These are phyloP conservation scores for Xenops minutus DNA, from an alignment of 2,797 vertebrate genomes.

Conservation along the genomic window DNA sequence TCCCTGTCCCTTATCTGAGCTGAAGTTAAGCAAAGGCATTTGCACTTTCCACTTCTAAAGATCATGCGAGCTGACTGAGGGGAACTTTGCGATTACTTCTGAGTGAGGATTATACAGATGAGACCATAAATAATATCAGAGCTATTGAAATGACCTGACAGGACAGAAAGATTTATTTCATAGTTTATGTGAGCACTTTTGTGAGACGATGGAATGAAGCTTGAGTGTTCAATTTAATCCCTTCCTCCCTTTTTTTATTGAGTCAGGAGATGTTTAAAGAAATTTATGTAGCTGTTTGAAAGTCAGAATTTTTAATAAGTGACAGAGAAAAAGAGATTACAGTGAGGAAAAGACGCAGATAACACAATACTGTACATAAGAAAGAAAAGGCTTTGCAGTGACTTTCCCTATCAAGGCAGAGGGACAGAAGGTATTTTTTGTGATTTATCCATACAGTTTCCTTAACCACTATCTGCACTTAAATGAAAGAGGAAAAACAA, in stretches of 20 bases:
- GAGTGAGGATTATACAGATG: slow-evolving; percentile 39
- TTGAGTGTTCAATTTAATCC: slow-evolving; percentile 59
- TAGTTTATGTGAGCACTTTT: slow-evolving; percentile 65
- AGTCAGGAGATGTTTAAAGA: slow-evolving; percentile 65
- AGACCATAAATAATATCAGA: slow-evolving; percentile 66
- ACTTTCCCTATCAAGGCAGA: slow-evolving; percentile 19
- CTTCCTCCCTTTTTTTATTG: slow-evolving; percentile 65
- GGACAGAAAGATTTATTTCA: slow-evolving; percentile 72
- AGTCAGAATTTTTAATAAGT: slow-evolving; percentile 73
- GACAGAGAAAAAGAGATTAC: slow-evolving; percentile 60
- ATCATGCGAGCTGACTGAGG: not conserved
- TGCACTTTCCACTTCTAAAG: slow-evolving; percentile 33
- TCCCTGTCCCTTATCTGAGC: not conserved
- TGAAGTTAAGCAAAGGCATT: not conserved
- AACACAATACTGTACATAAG: slow-evolving; percentile 45
- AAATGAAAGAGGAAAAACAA: not conserved
- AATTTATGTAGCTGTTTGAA: slow-evolving; percentile 71
- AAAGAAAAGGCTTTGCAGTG: slow-evolving; percentile 35
- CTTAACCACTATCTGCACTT: not conserved
- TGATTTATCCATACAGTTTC: slow-evolving; percentile 25
- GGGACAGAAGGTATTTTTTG: not conserved
- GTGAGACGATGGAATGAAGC: slow-evolving; percentile 59
- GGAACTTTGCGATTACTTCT: slow-evolving; percentile 34
- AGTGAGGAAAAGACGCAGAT: slow-evolving; percentile 11
- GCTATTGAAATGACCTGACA: slow-evolving; percentile 62